Conservation (phyloP, 92 coral and sea anemone genomes). For the Porites rus region DNA sequence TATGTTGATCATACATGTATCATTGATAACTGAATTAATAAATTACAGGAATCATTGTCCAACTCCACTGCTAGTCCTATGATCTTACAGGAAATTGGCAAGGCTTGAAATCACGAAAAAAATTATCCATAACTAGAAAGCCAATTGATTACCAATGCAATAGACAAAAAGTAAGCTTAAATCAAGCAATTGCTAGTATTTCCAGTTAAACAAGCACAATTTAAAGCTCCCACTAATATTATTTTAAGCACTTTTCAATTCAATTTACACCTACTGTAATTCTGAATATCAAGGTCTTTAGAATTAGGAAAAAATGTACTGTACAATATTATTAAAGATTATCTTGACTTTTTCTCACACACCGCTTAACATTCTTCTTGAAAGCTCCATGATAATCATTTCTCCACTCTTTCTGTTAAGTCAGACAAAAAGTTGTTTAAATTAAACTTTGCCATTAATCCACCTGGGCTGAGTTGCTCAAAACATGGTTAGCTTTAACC, state of each 20-base stretch:
- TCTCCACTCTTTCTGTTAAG: slow-evolving; percentile 95
- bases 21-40: background rate
- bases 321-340: slow-evolving; percentile 7
- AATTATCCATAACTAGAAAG: background rate
- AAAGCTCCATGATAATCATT: slow-evolving; percentile 79
- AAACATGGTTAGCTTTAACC: too few species aligned
- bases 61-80: background rate
- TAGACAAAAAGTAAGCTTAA: background rate
- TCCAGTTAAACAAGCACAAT: background rate
- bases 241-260: background rate
- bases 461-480: too few species aligned
- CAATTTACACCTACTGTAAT: background rate
- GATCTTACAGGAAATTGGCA: background rate
- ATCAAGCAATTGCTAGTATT: background rate
- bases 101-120: background rate
- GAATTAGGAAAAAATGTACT: slow-evolving; percentile 1
- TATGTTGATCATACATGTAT: background rate
- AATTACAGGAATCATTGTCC: background rate
- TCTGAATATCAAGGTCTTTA: background rate
- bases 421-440: background rate
- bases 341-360: slow-evolving; percentile 91
- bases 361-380: slow-evolving; percentile 90
- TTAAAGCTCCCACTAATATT: slow-evolving; percentile 15
- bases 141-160: background rate
- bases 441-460: background rate